A percentile compares a stretch with the other conserved stretches of the same genome.
phyloP scores from a whole-genome alignment of 2,797 vertebrate genomes.

The Scarus forsteni region DNA sequence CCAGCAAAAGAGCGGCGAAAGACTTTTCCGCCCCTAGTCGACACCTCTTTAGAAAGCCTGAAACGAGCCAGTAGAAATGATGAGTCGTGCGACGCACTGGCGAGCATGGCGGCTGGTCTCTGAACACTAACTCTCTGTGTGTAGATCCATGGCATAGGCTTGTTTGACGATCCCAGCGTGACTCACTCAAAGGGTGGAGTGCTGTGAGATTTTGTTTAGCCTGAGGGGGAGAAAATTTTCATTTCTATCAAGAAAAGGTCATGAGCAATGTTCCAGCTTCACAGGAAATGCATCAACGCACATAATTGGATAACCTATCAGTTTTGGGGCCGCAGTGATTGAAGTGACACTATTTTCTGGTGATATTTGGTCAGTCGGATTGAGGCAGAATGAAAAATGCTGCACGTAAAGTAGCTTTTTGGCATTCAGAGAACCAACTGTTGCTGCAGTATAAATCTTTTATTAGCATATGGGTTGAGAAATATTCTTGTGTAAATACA shows the following conservation, averaged over 20 bases:
- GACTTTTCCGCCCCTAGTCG: conserved; percentile 29
- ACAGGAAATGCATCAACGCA: conserved; percentile 76
- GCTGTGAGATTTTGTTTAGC: conserved; percentile 79
- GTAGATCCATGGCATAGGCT: conserved; percentile 57
- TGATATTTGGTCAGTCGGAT: conserved; percentile 72
- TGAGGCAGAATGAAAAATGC: conserved; percentile 63
- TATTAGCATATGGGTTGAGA: conserved; percentile 30
- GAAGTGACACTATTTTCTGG: conserved; percentile 72
- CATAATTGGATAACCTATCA: conserved; percentile 79
- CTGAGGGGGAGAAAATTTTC: conserved; percentile 78
- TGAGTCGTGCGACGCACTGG: conserved; percentile 32
- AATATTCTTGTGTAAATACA: conserved; percentile 27
- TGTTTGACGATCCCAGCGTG: conserved; percentile 72
- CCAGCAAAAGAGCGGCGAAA: conserved; percentile 26
- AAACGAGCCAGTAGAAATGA: conserved; percentile 32
- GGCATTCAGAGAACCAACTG: conserved; percentile 30
- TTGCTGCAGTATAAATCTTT: conserved; percentile 52
- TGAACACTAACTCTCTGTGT: conserved; percentile 77
- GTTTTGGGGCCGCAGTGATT: conserved; percentile 71
- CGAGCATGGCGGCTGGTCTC: conserved; percentile 40
- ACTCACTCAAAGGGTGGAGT: conserved; percentile 83
- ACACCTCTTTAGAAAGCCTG: conserved; percentile 40
- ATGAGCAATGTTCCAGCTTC: conserved; percentile 72
- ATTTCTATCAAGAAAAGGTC: conserved; percentile 81
- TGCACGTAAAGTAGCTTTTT: conserved; percentile 17